phyloP scores from a whole-genome alignment of 92 coral and sea anemone species.

The Porites rus region DNA sequence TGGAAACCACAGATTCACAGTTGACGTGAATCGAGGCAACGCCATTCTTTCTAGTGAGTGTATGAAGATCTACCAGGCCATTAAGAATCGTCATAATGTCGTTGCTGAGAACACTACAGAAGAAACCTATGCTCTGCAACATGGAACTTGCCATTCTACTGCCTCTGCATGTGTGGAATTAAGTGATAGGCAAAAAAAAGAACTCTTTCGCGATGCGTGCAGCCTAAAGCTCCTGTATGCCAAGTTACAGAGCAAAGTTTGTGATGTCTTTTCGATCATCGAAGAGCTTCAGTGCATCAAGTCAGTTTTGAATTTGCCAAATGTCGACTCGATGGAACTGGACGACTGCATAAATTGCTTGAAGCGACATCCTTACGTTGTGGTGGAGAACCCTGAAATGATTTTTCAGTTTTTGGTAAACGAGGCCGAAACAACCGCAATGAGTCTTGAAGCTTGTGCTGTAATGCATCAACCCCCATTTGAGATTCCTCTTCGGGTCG shows the following conservation, averaged over 20 bases:
- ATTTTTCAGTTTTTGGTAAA: constrained; percentile 58
- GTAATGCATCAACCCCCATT: constrained; percentile 40
- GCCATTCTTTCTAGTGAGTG: constrained; percentile 56
- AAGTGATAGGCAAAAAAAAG: constrained; percentile 17
- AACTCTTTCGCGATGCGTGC: constrained; percentile 37
- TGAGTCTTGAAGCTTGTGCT: constrained; percentile 41
- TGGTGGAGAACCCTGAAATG: constrained; percentile 44
- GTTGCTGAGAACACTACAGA: constrained; percentile 26
- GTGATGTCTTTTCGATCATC: constrained; percentile 61
- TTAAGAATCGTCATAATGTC: constrained; percentile 18
- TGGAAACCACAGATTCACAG: constrained; percentile 52
- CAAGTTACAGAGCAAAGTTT: constrained; percentile 43
- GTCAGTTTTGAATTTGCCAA: constrained; percentile 18
- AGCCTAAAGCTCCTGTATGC: constrained; percentile 57
- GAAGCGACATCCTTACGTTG: constrained; percentile 38
- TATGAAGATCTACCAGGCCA: constrained; percentile 23
- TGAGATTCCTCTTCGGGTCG: constrained; percentile 44
- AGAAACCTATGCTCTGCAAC: constrained; percentile 66
- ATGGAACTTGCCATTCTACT: constrained; percentile 59
- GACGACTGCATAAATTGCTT: constrained; percentile 62
- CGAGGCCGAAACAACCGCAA: constrained; percentile 50
- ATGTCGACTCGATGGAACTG: constrained; percentile 36
- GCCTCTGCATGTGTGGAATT: constrained; percentile 8
- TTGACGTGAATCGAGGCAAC: constrained; percentile 51
- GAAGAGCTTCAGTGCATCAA: constrained; percentile 55